Conservation (phyloP, 2,113 vertebrate genomes). For the Microcebus griseorufus region DNA sequence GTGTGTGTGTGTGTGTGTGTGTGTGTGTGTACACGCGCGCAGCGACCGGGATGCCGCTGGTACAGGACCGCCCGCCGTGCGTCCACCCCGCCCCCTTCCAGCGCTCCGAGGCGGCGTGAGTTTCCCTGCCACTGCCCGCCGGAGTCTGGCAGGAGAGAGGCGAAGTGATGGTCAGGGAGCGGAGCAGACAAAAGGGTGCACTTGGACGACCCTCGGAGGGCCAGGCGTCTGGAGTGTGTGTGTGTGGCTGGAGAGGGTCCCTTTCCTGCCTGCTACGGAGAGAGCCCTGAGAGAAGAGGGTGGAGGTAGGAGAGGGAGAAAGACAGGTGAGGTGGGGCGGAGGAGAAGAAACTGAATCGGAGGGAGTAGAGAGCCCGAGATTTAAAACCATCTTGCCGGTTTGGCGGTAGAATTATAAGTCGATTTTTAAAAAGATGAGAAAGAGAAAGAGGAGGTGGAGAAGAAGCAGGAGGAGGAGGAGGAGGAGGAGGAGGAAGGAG, state of each 20-base stretch:
- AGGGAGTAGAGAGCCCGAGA: background rate
- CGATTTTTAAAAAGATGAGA: background rate
- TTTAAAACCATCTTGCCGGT: background rate
- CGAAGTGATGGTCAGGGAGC: background rate
- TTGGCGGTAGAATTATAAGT: background rate
- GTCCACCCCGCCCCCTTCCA: background rate
- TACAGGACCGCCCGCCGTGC: background rate
- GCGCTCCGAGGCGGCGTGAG: background rate
- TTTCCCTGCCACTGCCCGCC: background rate
- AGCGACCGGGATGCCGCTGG: background rate
- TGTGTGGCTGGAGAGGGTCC: background rate
- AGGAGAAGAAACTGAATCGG: background rate
- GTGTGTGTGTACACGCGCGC: background rate
- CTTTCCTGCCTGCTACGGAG: background rate
- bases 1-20: too few relatives aligned
- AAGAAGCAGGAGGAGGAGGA: background rate
- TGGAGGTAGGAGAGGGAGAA: background rate
- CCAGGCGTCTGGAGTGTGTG: background rate
- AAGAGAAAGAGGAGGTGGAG: too few relatives aligned
- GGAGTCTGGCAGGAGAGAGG: background rate
- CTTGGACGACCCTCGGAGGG: background rate
- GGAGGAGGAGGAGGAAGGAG: background rate
- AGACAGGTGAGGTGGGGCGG: background rate
- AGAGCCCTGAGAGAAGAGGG: background rate
- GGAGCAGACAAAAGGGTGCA: constrained; percentile 61